Base-by-base conservation (phyloP, 2,113 vertebrate genomes). In the Cebus imitator region DNA sequence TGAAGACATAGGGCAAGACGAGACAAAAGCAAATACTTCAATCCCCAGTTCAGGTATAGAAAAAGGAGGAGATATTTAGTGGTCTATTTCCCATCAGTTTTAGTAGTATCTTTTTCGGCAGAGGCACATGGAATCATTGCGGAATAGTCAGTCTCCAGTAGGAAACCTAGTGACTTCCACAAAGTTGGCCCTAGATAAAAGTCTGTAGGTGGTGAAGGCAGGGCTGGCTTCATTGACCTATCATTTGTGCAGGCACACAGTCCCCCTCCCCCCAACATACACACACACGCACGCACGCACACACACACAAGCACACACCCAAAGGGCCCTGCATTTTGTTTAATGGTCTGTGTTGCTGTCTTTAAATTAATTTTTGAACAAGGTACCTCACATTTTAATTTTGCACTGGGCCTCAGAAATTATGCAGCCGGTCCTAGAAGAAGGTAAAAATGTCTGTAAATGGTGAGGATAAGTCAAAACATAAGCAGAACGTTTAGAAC, bases 71-170 rank as follows among this genome's bases (percentile, higher is more conserved):
- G 66, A 97, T 57, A 96, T 52, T 35, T 61, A 75, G 89, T 70
- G 82, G 75, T 87, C 95, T 68, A 78, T 91, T 73, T 97, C 92
- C 81, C 89, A 84, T 85, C 5, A 55, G 91, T 92, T 97, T 32
- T 90, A 94, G 92, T 81, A 73, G 30, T 40, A 32, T 35, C 21
- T 70, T 68, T 94, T 55, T 66, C 57, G 55, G 11, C 35, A 87
- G 50, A 87, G 18, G 23, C 45, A 82, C 27, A n/a, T 23, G 20
- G 32, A 87, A 64, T 76, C 55, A 82, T 0, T 45, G 37, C 30
- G n/a, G 70, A n/a, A 43, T 2, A 43, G n/a, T 72, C 75, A 76
- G n/a, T 32, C 40, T 61, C 58, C 87, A 87, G 2, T 9, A 48
- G 52, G 66, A 91, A 81, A 50, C 18, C 48, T 52, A 64, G n/a